Base-by-base conservation (phyloP, 2,888 invertebrate genomes). In the Leptopterna dolabrata region DNA sequence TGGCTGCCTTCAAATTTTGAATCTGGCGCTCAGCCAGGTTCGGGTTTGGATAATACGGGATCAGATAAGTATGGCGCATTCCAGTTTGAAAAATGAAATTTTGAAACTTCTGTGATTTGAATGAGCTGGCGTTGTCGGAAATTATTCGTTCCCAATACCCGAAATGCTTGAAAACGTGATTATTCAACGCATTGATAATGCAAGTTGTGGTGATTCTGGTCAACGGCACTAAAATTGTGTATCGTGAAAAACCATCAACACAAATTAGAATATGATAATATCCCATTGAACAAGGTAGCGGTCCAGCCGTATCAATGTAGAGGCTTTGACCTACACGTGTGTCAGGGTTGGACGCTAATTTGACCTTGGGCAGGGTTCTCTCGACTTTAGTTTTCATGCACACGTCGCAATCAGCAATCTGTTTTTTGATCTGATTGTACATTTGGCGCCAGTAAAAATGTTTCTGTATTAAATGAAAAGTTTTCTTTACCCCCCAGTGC, bases 81-180 rank as follows among this genome's bases (percentile, higher is more conserved):
- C 84, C 84, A 9, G 24, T 9, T n/a, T 36, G 41, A 43, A 7
- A 29, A 30, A 84, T 13, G 71, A 84, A 84, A 36, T 63, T 24
- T 3, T 13, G 14, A 41, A 71, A 84, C 4, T 13, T 71, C 13
- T 27, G 29, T 4, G 71, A 71, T 7, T 36, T 30, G 71, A 84
- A 84, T 2, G n/a, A 30, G 13, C 36, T 41, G 11, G 84, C 86
- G n/a, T 76, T 86, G 30, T 86, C 86, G 19, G 76, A 47, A 14
- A 73, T 27, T 3, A 86, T 6, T 9, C 55, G 27, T n/a, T n/a
- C n/a, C n/a, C n/a, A n/a, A n/a, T n/a, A n/a, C n/a, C n/a, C n/a
- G n/a, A n/a, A n/a, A n/a, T n/a, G n/a, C n/a, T n/a, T n/a, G n/a
- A n/a, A n/a, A n/a, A n/a, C n/a, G n/a, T n/a, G n/a, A n/a, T n/a